phyloP scores from a whole-genome alignment of 2,797 vertebrate genomes.

The Phylloscopus collybita region DNA sequence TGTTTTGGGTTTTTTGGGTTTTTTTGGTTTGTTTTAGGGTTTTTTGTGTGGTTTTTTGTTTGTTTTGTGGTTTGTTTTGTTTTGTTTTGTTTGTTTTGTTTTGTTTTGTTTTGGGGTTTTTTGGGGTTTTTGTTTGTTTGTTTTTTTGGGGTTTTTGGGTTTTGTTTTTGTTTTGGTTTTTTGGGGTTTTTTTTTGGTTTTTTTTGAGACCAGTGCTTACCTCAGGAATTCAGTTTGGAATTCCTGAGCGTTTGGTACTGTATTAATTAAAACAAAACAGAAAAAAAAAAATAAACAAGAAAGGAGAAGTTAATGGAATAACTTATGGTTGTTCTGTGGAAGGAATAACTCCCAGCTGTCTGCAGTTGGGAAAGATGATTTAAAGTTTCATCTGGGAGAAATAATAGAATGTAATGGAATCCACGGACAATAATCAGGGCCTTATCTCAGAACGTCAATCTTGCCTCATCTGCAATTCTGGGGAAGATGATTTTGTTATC shows the following conservation, averaged over 20 bases:
- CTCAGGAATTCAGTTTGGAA: background rate
- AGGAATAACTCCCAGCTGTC: background rate
- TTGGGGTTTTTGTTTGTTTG: no score
- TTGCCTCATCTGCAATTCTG: conserved; percentile 53
- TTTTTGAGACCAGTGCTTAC: background rate
- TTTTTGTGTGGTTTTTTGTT: no score
- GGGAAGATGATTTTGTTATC: conserved; percentile 48
- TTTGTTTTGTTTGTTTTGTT: no score
- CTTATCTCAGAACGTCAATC: conserved; percentile 40
- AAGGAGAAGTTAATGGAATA: background rate
- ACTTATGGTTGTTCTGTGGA: background rate
- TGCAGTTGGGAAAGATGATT: background rate
- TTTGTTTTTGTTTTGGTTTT: no score
- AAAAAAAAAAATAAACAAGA: background rate
- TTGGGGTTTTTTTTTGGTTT: background rate
- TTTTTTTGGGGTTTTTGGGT: no score
- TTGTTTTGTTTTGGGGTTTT: no score
- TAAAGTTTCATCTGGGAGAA: conserved; percentile 12
- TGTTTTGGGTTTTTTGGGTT: no score
- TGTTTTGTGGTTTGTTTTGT: no score
- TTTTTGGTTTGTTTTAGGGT: no score
- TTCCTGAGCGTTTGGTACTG: background rate
- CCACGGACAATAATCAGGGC: background rate
- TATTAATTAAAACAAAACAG: background rate
- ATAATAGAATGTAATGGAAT: conserved; percentile 37